Percentiles rank a stretch among this genome's conserved stretches.
Evolutionary conservation across 2,797 vertebrate genomes (phyloP).

Genomic region (Gymnocypris eckloni): DNA sequence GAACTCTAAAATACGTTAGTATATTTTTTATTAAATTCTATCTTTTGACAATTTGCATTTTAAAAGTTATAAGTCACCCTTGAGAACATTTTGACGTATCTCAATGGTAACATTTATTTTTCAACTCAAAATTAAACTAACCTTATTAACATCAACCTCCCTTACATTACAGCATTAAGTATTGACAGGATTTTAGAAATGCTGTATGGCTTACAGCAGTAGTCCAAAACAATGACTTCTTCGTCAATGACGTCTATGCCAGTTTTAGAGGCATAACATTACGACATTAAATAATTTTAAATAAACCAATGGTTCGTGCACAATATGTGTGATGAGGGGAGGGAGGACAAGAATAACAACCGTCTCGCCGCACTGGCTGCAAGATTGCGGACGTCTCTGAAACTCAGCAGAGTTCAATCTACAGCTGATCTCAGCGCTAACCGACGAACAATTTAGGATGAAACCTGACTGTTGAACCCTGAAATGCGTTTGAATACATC

Average conservation of each 20-base stretch:
- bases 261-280: background rate
- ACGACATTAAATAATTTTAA: background rate
- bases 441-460: conserved; percentile 2
- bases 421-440: conserved; percentile 23
- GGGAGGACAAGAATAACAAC: background rate
- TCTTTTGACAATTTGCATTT: background rate
- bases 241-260: background rate
- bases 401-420: conserved; percentile 26
- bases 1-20: background rate
- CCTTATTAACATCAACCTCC: background rate
- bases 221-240: background rate
- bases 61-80: background rate
- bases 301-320: background rate
- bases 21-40: background rate
- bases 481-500: conserved; percentile 11
- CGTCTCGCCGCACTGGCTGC: background rate
- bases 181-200: background rate
- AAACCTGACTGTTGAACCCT: conserved; percentile 16
- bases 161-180: background rate
- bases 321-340: background rate
- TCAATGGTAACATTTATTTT: background rate
- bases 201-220: background rate
- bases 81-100: background rate
- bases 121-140: background rate
- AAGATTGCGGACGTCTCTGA: background rate